A percentile compares a stretch with the other conserved stretches of the same genome.
These are phyloP conservation scores for Electrophaes corylata DNA, from an alignment of 2,888 invertebrate species.

Conservation along the genomic window DNA sequence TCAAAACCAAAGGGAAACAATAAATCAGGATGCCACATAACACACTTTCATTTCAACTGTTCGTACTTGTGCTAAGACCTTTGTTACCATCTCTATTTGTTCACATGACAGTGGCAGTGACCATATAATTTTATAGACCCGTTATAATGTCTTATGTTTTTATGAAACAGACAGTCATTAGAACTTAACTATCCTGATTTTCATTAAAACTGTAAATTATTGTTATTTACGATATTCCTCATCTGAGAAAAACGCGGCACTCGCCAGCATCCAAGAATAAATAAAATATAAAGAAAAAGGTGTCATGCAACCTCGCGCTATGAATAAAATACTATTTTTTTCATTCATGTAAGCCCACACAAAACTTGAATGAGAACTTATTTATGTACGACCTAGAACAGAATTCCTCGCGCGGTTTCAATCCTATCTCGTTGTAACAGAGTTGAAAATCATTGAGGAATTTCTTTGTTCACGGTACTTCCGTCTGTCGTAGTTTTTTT, in stretches of 20 bases:
- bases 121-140: too few relatives aligned
- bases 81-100: too few relatives aligned
- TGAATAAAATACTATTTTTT: constrained; percentile 35
- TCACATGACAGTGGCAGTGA: too few relatives aligned
- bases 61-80: too few relatives aligned
- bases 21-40: too few relatives aligned
- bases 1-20: too few relatives aligned
- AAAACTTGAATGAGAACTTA: constrained; percentile 35
- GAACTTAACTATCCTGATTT: background rate
- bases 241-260: constrained; percentile 13
- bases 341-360: constrained; percentile 42
- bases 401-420: background rate
- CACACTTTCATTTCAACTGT: too few relatives aligned
- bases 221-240: constrained; percentile 16
- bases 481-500: background rate
- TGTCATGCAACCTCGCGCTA: constrained; percentile 35
- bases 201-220: constrained; percentile 7
- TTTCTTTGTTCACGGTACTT: constrained; percentile 26
- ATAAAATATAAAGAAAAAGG: constrained; percentile 32
- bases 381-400: constrained; percentile 30
- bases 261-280: constrained; percentile 22
- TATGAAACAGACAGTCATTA: too few relatives aligned
- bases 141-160: too few relatives aligned
- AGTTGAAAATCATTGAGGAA: constrained; percentile 8
- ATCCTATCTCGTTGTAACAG: constrained; percentile 14